Evolutionary conservation across 2,888 invertebrate genomes (phyloP).

Genomic region (Sarcophaga rosellei): DNA sequence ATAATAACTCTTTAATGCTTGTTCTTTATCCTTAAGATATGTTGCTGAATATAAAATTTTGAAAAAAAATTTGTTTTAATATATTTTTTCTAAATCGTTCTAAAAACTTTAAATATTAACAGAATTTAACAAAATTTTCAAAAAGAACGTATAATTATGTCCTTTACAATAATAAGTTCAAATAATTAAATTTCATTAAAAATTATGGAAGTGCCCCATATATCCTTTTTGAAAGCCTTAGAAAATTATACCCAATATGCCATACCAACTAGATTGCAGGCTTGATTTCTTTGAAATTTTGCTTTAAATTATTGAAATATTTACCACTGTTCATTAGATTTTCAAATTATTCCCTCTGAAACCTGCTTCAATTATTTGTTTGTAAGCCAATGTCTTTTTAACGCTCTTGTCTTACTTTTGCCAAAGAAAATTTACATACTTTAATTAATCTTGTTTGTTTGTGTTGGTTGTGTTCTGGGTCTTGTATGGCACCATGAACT

Average conservation of each 20-base stretch:
- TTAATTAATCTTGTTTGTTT: slow-evolving; percentile 78
- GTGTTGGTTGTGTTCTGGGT: neutral
- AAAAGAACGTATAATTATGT: neutral
- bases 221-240: neutral
- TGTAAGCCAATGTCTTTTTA: slow-evolving; percentile 27
- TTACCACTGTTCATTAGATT: slow-evolving; percentile 57
- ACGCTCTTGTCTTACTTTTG: slow-evolving; percentile 12
- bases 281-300: too few species aligned
- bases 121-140: neutral
- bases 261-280: too few species aligned
- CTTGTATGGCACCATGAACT: slow-evolving; percentile 66
- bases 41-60: too few species aligned
- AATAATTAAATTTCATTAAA: neutral
- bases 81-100: too few species aligned
- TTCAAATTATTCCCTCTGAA: slow-evolving; percentile 41
- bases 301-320: neutral
- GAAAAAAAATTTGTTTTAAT: too few species aligned
- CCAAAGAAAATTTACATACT: slow-evolving; percentile 77
- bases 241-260: neutral
- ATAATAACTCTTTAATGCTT: too few species aligned
- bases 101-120: too few species aligned
- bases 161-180: neutral
- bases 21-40: too few species aligned
- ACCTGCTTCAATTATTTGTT: slow-evolving; percentile 52
- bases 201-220: neutral